Conservation (phyloP, 2,888 invertebrate genomes). For the Hecatera dysodea region DNA sequence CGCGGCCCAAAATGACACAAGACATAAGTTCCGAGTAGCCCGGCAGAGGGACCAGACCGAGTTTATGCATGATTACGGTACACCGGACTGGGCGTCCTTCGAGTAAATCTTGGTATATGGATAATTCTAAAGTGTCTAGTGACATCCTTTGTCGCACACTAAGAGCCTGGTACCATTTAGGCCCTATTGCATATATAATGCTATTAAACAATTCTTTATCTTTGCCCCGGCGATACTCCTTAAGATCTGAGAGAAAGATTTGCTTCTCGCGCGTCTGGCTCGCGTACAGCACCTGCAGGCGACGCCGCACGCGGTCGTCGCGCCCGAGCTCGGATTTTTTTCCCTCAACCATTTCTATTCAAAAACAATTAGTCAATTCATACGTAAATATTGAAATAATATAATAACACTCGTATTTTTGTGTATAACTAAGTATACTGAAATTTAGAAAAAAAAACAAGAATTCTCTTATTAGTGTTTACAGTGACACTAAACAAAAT, state of each 20-base stretch:
- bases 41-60: constrained; percentile 81
- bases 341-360: constrained; percentile 68
- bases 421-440: constrained; percentile 58
- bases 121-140: constrained; percentile 75
- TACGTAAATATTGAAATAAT: not conserved
- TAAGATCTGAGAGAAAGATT: constrained; percentile 84
- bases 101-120: constrained; percentile 83
- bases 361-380: constrained; percentile 9
- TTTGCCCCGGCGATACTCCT: constrained; percentile 72
- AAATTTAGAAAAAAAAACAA: constrained; percentile 72
- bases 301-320: constrained; percentile 71
- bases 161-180: constrained; percentile 85
- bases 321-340: constrained; percentile 72
- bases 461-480: constrained; percentile 18
- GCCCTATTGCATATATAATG: constrained; percentile 77
- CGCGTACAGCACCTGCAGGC: constrained; percentile 77
- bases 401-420: constrained; percentile 31
- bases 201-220: constrained; percentile 67
- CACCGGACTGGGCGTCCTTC: constrained; percentile 81
- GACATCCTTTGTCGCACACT: constrained; percentile 81
- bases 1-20: constrained; percentile 76
- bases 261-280: constrained; percentile 78
- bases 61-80: constrained; percentile 70
- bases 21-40: constrained; percentile 77
- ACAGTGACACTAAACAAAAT: constrained; percentile 39